Evolutionary conservation across 2,888 invertebrate species (phyloP).

Genomic region (Chironomus riparius): DNA sequence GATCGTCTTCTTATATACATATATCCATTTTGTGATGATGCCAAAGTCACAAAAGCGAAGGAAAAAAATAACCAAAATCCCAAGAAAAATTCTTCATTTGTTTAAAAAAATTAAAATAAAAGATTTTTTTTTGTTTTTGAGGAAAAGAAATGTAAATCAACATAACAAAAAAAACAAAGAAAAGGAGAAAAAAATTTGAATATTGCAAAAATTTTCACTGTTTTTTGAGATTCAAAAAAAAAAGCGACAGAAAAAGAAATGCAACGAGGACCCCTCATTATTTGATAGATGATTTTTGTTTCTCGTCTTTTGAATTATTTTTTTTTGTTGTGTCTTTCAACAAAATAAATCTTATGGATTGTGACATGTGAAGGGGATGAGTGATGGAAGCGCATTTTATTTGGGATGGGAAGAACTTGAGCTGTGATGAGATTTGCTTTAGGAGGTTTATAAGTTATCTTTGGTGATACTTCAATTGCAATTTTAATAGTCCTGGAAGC

Average conservation of each 20-base stretch:
- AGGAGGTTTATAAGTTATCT: no score
- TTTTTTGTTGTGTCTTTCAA: background rate
- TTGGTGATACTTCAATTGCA: no score
- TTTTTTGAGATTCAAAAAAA: background rate
- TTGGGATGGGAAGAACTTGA: no score
- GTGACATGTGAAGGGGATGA: background rate
- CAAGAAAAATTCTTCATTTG: background rate
- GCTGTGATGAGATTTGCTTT: no score
- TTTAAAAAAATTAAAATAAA: background rate
- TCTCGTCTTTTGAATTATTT: background rate
- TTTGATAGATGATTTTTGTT: slow-evolving; percentile 23
- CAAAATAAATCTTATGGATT: slow-evolving; percentile 5
- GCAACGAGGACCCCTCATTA: slow-evolving; percentile 4
- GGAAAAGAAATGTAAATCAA: slow-evolving; percentile 14
- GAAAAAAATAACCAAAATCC: background rate
- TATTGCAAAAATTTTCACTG: background rate
- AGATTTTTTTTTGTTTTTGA: background rate
- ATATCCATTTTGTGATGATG: background rate
- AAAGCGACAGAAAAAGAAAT: background rate
- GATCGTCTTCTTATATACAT: background rate
- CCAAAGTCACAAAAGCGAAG: background rate
- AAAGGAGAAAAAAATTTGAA: slow-evolving; percentile 14
- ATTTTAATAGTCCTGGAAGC: no score
- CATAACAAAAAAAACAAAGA: background rate
- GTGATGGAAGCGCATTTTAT: background rate